phyloP scores from a whole-genome alignment of 2,888 invertebrate genomes.

The Rhagium mordax region DNA sequence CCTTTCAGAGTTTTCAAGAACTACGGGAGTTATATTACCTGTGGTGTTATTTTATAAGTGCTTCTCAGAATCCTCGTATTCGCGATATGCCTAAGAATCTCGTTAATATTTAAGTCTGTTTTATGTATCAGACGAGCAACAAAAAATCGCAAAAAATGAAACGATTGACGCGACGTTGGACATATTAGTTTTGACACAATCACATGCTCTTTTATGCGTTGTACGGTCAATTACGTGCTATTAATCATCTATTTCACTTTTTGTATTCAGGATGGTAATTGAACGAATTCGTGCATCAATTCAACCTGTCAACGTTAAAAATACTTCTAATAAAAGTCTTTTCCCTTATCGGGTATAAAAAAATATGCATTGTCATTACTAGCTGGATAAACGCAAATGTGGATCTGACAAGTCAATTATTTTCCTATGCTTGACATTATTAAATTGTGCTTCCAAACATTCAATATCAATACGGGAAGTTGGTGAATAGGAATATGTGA shows the following conservation, averaged over 20 bases:
- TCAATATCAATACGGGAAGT: slow-evolving; percentile 17
- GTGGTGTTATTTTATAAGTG: no score
- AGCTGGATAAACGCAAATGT: slow-evolving; percentile 8
- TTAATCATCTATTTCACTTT: not conserved
- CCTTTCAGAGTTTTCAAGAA: no score
- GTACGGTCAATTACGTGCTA: not conserved
- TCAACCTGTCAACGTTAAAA: slow-evolving; percentile 3
- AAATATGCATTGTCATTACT: slow-evolving; percentile 11
- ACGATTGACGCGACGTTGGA: no score
- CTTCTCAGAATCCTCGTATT: no score
- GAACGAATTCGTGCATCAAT: not conserved
- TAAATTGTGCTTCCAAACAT: slow-evolving; percentile 22
- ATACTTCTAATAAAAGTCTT: slow-evolving; percentile 18
- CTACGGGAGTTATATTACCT: no score
- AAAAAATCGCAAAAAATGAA: no score
- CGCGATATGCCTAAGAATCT: no score
- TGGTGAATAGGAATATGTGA: slow-evolving; percentile 23
- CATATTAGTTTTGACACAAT: not conserved
- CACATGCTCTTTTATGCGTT: not conserved
- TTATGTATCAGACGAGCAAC: no score
- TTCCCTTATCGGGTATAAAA: not conserved
- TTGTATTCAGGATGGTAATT: not conserved
- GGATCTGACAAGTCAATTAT: slow-evolving; percentile 32
- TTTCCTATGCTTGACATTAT: slow-evolving; percentile 14
- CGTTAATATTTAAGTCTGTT: no score